These are phyloP conservation scores for Cephalopholis sonnerati DNA, from an alignment of 2,113 vertebrate genomes.

Conservation along the genomic window DNA sequence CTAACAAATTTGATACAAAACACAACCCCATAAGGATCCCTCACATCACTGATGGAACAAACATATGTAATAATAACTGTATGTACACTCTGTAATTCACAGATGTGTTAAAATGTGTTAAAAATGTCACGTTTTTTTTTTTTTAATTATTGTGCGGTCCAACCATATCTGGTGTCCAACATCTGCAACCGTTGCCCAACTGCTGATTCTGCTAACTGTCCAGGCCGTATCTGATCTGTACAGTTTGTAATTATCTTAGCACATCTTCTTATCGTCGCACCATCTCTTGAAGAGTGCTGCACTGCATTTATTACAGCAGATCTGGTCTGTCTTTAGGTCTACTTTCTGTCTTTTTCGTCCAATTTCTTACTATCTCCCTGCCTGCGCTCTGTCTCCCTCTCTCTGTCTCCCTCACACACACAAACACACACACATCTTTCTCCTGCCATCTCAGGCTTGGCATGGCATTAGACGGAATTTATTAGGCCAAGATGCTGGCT, in stretches of 20 bases:
- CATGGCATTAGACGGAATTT: conserved; percentile 78
- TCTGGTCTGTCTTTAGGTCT: conserved; percentile 40
- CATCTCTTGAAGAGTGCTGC: conserved; percentile 24
- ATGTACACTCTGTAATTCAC: not conserved
- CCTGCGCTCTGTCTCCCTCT: not conserved
- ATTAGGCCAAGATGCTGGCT: conserved; percentile 80
- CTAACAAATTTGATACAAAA: conserved; percentile 5
- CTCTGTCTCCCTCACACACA: not conserved
- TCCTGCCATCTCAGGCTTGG: conserved; percentile 66
- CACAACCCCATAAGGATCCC: not conserved
- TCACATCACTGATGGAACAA: not conserved
- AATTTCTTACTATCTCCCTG: conserved; percentile 9
- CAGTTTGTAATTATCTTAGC: conserved; percentile 59
- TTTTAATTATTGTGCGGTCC: not conserved
- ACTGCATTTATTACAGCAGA: conserved; percentile 57
- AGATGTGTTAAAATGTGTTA: not conserved
- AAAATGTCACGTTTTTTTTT: not conserved
- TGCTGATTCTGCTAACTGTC: conserved; percentile 48
- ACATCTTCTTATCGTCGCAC: conserved; percentile 50
- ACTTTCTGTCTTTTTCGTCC: conserved; percentile 25
- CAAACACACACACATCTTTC: conserved; percentile 42
- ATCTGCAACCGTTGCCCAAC: conserved; percentile 25
- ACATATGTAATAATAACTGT: not conserved
- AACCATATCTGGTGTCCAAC: conserved; percentile 37
- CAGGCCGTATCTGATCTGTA: conserved; percentile 51